A percentile compares a stretch with the other conserved stretches of the same genome.
Conservation (phyloP, 2,797 vertebrate species). For the Sorex maritimensis region DNA sequence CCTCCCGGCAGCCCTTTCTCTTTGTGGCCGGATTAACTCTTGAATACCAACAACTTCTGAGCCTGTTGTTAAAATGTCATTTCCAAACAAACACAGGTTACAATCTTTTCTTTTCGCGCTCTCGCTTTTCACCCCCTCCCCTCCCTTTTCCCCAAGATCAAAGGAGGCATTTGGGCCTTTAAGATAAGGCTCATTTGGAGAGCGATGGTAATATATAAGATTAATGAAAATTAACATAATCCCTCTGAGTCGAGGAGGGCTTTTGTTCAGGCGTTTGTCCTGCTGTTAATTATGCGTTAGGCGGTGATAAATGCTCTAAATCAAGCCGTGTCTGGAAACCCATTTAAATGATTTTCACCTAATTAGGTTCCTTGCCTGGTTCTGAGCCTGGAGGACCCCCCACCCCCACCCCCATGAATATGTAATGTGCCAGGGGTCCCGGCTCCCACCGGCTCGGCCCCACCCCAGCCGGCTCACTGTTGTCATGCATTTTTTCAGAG, state of each 20-base stretch:
- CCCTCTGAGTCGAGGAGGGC: conserved; percentile 75
- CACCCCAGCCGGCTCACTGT: neutral
- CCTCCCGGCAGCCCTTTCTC: neutral
- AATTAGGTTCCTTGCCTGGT: conserved; percentile 89
- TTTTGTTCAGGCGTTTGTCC: conserved; percentile 84
- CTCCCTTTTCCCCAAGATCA: conserved; percentile 77
- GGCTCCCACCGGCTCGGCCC: neutral
- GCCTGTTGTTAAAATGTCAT: conserved; percentile 43
- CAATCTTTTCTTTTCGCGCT: neutral
- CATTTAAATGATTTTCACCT: conserved; percentile 89
- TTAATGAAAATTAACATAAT: conserved; percentile 86
- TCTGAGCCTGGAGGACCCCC: conserved; percentile 84
- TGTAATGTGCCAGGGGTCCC: neutral
- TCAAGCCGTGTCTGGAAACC: conserved; percentile 87
- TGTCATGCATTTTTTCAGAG: conserved; percentile 75
- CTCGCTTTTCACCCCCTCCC: neutral
- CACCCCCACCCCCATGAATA: conserved; percentile 66
- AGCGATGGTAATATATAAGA: conserved; percentile 83
- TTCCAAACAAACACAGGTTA: conserved; percentile 67
- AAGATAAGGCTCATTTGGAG: conserved; percentile 85
- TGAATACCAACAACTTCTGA: neutral
- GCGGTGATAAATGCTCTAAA: conserved; percentile 87
- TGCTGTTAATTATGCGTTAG: conserved; percentile 79
- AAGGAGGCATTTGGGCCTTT: conserved; percentile 84
- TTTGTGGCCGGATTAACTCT: neutral